Evolutionary conservation across 2,888 invertebrate genomes (phyloP).

Genomic region (Eupithecia subumbrata): DNA sequence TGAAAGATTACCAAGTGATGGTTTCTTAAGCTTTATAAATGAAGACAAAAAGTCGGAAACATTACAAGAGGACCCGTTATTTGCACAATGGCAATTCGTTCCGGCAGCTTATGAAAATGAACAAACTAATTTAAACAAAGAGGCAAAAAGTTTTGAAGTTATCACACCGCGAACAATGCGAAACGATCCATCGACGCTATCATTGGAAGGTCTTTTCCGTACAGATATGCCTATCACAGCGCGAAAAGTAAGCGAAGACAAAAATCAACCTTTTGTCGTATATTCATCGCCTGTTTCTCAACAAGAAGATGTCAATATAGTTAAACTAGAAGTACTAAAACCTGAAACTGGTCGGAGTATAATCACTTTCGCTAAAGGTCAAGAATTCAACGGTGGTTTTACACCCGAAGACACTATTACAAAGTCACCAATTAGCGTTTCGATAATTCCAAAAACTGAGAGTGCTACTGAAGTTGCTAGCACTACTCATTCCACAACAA

Average conservation of each 20-base stretch:
- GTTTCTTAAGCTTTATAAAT: slow-evolving; percentile 72
- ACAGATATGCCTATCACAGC: slow-evolving; percentile 73
- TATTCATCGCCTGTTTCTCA: slow-evolving; percentile 74
- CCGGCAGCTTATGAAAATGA: slow-evolving; percentile 81
- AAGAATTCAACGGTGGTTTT: slow-evolving; percentile 69
- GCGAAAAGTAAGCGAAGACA: slow-evolving; percentile 57
- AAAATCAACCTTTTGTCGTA: slow-evolving; percentile 74
- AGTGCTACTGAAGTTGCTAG: slow-evolving; percentile 46
- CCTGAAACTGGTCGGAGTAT: slow-evolving; percentile 68
- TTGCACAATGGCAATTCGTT: slow-evolving; percentile 73
- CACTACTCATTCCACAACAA: slow-evolving; percentile 43
- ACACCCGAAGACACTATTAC: slow-evolving; percentile 55
- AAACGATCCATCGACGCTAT: slow-evolving; percentile 86
- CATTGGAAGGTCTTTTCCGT: slow-evolving; percentile 87
- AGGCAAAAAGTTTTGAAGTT: slow-evolving; percentile 67
- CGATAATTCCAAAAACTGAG: slow-evolving; percentile 53
- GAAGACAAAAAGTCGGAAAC: slow-evolving; percentile 68
- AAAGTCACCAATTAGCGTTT: slow-evolving; percentile 64
- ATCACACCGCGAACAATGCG: slow-evolving; percentile 69
- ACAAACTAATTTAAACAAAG: slow-evolving; percentile 50
- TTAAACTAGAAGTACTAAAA: slow-evolving; percentile 65
- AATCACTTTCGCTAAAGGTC: slow-evolving; percentile 72
- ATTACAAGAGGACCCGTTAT: slow-evolving; percentile 54
- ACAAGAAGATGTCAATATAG: slow-evolving; percentile 65
- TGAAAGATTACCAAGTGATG: slow-evolving; percentile 65